Evolutionary conservation across 2,888 invertebrate species (phyloP).

Genomic region (Nesidiocoris tenuis): DNA sequence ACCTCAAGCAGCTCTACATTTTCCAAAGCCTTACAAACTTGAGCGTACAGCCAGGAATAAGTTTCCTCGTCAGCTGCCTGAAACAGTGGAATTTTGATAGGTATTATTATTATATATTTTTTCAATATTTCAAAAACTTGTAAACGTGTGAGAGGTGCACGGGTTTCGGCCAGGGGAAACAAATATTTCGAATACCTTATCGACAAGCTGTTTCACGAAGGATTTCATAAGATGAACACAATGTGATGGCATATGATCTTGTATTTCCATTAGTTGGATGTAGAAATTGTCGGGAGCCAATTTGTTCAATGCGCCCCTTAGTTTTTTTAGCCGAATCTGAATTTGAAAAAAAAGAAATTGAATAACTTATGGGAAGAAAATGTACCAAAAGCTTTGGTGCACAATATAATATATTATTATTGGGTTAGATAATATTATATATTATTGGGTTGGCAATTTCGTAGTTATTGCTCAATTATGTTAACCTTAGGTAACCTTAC

Average conservation of each 20-base stretch:
- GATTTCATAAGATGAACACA: slow-evolving; percentile 41
- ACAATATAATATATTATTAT: not conserved
- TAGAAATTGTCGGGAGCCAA: slow-evolving; percentile 47
- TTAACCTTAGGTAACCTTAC: too few species aligned
- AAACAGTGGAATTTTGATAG: slow-evolving; percentile 5
- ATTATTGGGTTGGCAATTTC: too few species aligned
- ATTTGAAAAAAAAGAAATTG: not conserved
- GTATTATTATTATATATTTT: not conserved
- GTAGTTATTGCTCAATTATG: too few species aligned
- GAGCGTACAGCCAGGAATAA: slow-evolving; percentile 43
- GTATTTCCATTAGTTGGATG: slow-evolving; percentile 45
- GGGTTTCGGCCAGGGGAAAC: too few species aligned
- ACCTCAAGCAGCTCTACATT: slow-evolving; percentile 42
- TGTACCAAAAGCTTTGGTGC: not conserved
- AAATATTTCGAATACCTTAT: slow-evolving; percentile 43
- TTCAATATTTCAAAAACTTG: not conserved
- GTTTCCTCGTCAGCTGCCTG: slow-evolving; percentile 42
- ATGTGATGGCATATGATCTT: slow-evolving; percentile 40
- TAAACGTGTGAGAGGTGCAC: too few species aligned
- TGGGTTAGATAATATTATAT: not conserved
- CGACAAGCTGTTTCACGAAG: slow-evolving; percentile 44
- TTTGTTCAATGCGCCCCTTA: slow-evolving; percentile 45
- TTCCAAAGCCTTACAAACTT: slow-evolving; percentile 44
- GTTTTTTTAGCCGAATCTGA: slow-evolving; percentile 43
- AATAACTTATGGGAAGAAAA: not conserved